Conservation (phyloP, 1,140 invertebrate species). For the Procambarus virginalis region DNA sequence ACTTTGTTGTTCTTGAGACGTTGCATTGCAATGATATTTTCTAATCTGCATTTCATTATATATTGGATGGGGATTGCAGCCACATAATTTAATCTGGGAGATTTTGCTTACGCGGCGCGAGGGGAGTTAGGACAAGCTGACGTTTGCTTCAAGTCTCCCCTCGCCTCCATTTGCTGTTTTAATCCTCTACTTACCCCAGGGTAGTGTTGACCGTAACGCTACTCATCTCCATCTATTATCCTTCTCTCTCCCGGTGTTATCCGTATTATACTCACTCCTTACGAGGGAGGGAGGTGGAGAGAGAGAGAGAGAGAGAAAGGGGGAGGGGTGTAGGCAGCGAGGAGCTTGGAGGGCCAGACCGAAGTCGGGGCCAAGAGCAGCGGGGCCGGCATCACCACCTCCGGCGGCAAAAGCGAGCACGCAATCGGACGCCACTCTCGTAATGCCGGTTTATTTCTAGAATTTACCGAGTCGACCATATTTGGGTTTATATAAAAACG, state of each 20-base stretch:
- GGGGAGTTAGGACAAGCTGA: not conserved
- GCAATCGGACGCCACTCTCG: conserved; percentile 63
- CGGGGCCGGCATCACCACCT: not conserved
- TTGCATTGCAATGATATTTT: conserved; percentile 51
- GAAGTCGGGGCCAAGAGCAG: conserved; percentile 4
- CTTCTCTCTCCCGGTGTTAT: not conserved
- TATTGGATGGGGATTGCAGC: conserved; percentile 27
- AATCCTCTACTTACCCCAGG: not conserved
- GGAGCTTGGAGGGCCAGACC: not conserved
- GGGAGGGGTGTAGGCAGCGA: not conserved
- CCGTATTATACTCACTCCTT: not conserved
- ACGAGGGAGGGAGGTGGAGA: not conserved
- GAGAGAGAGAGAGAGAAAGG: not conserved
- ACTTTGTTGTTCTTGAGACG: conserved; percentile 56
- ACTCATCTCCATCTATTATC: not conserved
- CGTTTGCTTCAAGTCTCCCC: not conserved
- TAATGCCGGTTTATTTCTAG: conserved; percentile 68
- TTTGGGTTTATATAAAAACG: conserved; percentile 68
- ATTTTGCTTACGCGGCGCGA: not conserved
- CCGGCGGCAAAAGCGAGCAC: conserved; percentile 25
- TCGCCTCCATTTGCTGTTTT: not conserved
- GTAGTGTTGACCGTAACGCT: not conserved
- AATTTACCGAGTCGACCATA: conserved; percentile 68
- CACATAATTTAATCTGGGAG: conserved; percentile 38
- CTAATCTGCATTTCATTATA: conserved; percentile 62